These are phyloP conservation scores for Globodera rostochiensis DNA, from an alignment of 1,140 invertebrate genomes.

Conservation along the genomic window DNA sequence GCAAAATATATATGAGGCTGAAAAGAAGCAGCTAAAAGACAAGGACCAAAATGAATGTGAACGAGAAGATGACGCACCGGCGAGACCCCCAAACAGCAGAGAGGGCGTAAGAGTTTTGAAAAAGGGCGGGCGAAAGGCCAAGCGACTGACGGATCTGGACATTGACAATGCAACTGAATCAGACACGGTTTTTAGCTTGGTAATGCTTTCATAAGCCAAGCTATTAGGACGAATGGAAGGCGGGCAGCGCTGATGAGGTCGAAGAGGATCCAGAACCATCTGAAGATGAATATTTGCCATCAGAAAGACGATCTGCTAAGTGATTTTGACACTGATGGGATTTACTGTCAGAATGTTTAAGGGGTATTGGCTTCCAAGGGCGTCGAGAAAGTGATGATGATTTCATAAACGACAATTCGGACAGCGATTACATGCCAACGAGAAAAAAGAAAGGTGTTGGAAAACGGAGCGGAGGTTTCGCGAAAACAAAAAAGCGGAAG, in stretches of 20 bases:
- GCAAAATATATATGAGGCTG: constrained; percentile 47
- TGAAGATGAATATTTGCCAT: constrained; percentile 42
- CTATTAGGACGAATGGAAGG: constrained; percentile 22
- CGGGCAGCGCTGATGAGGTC: constrained; percentile 31
- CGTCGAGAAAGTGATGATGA: constrained; percentile 30
- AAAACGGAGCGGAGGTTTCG: neutral
- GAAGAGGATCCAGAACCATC: constrained; percentile 43
- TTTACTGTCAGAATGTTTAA: neutral
- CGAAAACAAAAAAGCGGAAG: neutral
- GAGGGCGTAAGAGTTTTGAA: constrained; percentile 6
- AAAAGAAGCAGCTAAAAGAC: constrained; percentile 32
- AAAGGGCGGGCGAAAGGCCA: constrained; percentile 39
- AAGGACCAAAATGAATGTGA: constrained; percentile 19
- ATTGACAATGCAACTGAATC: constrained; percentile 50
- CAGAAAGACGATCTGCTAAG: constrained; percentile 27
- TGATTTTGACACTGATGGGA: neutral
- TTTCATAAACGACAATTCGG: constrained; percentile 30
- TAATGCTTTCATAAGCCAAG: too few species aligned
- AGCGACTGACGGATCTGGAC: constrained; percentile 48
- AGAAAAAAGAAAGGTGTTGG: constrained; percentile 5
- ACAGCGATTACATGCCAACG: constrained; percentile 12
- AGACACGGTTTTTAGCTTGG: constrained; percentile 26
- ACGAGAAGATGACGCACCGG: constrained; percentile 4
- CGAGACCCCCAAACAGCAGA: constrained; percentile 13
- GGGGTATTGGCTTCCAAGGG: constrained; percentile 3